phyloP scores from a whole-genome alignment of 2,113 vertebrate genomes.

The Solea senegalensis region DNA sequence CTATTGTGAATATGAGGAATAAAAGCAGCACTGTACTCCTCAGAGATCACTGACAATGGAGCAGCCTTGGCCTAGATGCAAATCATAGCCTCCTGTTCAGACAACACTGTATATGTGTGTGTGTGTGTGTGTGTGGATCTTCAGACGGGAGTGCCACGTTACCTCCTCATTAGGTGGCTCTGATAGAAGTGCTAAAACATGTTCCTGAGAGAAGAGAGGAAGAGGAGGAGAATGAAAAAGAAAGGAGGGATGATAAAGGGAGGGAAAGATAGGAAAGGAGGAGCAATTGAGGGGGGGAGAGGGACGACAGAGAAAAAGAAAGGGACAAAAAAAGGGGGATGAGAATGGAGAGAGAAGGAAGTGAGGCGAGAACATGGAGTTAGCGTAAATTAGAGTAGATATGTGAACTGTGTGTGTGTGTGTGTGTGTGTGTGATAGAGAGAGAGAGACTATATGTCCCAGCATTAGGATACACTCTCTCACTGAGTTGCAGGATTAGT shows the following conservation, averaged over 20 bases:
- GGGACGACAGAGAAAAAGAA: not conserved
- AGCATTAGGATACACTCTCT: conserved; percentile 55
- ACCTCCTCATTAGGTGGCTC: conserved; percentile 66
- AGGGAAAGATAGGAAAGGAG: not conserved
- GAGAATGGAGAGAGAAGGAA: conserved; percentile 15
- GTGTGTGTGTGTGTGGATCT: conserved; percentile 25
- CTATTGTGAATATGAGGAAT: conserved; percentile 63
- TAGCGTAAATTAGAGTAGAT: conserved; percentile 19
- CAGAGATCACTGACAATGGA: conserved; percentile 67
- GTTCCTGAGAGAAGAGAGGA: conserved; percentile 36
- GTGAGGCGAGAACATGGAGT: conserved; percentile 33
- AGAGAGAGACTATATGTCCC: conserved; percentile 8
- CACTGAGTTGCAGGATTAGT: conserved; percentile 70
- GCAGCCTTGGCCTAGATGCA: conserved; percentile 82
- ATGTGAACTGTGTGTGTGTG: conserved; percentile 13
- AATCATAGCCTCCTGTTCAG: conserved; percentile 61
- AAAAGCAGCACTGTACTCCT: conserved; percentile 65
- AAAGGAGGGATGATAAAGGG: conserved; percentile 16
- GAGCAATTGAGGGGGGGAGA: not conserved
- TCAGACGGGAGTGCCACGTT: conserved; percentile 28
- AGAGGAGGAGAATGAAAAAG: not conserved
- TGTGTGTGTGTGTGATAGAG: conserved; percentile 33
- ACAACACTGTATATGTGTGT: not conserved
- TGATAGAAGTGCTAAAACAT: conserved; percentile 52
- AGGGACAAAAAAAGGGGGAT: not conserved